Percentiles rank a stretch among this genome's conserved stretches.
Conservation (phyloP, 2,888 invertebrate genomes). For the Conomelus anceps region DNA sequence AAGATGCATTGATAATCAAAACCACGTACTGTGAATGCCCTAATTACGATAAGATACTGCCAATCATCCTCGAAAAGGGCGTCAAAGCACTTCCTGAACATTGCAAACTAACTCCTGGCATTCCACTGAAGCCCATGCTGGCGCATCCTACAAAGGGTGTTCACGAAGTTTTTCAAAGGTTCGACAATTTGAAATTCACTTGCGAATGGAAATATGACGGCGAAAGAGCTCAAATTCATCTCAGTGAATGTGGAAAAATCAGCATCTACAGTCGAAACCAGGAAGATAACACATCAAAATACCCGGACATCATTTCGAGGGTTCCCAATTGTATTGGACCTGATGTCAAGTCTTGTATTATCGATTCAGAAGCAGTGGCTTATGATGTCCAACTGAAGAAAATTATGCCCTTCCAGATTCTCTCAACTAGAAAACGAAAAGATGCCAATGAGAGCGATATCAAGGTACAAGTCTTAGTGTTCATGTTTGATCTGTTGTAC, state of each 20-base stretch:
- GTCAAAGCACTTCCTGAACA: conserved; percentile 62
- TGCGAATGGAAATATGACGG: conserved; percentile 99
- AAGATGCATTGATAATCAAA: conserved; percentile 70
- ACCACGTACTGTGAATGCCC: conserved; percentile 96
- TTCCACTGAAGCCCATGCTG: conserved; percentile 96
- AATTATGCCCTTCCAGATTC: conserved; percentile 92
- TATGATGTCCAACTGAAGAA: conserved; percentile 82
- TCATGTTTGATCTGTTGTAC: conserved; percentile 91
- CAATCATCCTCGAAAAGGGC: conserved; percentile 70
- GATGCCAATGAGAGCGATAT: conserved; percentile 68
- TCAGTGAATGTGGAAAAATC: conserved; percentile 57
- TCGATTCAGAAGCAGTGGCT: conserved; percentile 96
- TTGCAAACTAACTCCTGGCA: conserved; percentile 83
- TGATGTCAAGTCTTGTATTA: conserved; percentile 69
- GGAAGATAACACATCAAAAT: conserved; percentile 88
- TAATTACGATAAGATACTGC: conserved; percentile 79
- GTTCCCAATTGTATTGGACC: conserved; percentile 50
- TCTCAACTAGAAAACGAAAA: conserved; percentile 93
- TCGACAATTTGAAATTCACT: conserved; percentile 82
- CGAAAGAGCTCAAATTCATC: conserved; percentile 92
- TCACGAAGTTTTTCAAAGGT: conserved; percentile 75
- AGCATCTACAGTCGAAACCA: conserved; percentile 93
- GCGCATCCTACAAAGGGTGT: conserved; percentile 97
- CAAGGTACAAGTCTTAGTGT: conserved; percentile 88
- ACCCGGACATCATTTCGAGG: conserved; percentile 84